These are phyloP conservation scores for Palythoa caribaeorum DNA, from an alignment of 92 coral and sea anemone species.

Conservation along the genomic window DNA sequence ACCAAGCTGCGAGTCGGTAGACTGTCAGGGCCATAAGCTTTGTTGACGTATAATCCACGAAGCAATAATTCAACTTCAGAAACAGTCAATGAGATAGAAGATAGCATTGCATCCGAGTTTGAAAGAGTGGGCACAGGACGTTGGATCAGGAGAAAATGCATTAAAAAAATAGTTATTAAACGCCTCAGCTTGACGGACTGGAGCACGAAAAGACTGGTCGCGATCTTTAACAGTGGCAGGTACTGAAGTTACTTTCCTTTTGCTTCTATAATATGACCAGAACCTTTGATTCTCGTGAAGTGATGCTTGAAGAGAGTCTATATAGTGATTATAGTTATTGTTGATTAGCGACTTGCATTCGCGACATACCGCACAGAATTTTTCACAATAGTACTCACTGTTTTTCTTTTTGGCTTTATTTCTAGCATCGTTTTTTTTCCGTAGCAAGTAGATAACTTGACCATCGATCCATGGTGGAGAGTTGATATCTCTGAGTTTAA, in stretches of 20 bases:
- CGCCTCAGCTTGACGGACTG: constrained; percentile 2
- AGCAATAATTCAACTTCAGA: constrained; percentile 11
- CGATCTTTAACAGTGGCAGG: neutral
- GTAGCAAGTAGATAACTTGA: constrained; percentile 4
- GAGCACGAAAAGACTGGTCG: neutral
- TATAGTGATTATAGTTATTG: neutral
- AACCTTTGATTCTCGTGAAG: constrained; percentile 25
- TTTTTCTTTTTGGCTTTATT: constrained; percentile 4
- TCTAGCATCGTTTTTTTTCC: constrained; percentile 6
- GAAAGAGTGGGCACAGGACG: neutral
- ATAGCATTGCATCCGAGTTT: neutral
- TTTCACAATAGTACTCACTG: neutral
- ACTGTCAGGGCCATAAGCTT: constrained; percentile 4
- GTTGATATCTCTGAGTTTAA: constrained; percentile 30
- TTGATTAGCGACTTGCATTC: neutral
- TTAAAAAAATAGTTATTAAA: neutral
- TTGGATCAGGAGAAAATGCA: neutral
- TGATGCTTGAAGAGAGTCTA: neutral
- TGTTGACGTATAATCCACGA: constrained; percentile 7
- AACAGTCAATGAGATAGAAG: neutral
- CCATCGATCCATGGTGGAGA: constrained; percentile 42
- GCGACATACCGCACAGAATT: neutral
- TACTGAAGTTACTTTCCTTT: constrained; percentile 8
- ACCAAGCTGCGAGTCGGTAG: neutral
- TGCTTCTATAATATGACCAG: neutral